These are phyloP conservation scores for Amblyjoppa proteus DNA, from an alignment of 2,888 invertebrate species.

Conservation along the genomic window DNA sequence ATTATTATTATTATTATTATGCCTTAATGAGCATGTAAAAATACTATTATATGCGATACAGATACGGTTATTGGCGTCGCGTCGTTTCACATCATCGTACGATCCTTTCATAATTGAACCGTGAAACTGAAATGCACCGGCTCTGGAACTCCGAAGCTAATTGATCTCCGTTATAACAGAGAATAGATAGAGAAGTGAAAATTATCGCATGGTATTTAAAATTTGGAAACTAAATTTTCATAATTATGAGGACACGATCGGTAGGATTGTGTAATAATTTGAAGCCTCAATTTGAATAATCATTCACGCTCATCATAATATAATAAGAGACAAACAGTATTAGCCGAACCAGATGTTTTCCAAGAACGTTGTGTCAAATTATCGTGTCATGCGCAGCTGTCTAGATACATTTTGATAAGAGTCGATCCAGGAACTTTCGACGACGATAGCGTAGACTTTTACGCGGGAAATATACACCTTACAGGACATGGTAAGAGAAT, in stretches of 20 bases:
- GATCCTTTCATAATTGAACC: background rate
- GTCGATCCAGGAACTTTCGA: conserved; percentile 61
- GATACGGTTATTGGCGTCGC: no score
- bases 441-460: conserved; percentile 66
- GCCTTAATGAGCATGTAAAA: background rate
- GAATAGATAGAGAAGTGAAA: background rate
- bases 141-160: background rate
- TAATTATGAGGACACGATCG: background rate
- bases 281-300: background rate
- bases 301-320: background rate
- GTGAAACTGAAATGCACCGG: background rate
- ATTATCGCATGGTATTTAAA: background rate
- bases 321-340: background rate
- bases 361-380: background rate
- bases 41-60: no score
- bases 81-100: no score
- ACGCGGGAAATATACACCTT: conserved; percentile 69
- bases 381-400: conserved; percentile 20
- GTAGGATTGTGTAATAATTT: background rate
- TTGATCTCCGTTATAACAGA: background rate
- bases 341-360: background rate
- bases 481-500: background rate
- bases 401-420: background rate
- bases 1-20: conserved; percentile 10
- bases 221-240: background rate